Percentiles rank a stretch among this genome's conserved stretches.
Evolutionary conservation across 2,888 invertebrate genomes (phyloP).

Genomic region (Drosophila eohydei): DNA sequence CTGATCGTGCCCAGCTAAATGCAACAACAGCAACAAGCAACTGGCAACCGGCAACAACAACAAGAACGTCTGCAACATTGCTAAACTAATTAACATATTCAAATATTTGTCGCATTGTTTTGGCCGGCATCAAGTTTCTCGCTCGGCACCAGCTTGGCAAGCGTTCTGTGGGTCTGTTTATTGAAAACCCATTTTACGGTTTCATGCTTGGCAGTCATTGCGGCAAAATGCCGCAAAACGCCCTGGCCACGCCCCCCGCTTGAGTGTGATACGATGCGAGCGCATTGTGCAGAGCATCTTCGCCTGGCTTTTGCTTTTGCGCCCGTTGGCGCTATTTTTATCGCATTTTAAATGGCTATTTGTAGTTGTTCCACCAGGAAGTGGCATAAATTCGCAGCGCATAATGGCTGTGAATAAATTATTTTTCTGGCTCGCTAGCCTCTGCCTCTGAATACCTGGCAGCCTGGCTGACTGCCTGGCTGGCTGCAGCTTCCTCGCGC

Average conservation of each 20-base stretch:
- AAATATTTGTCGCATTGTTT: constrained; percentile 81
- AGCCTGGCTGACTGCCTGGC: constrained; percentile 13
- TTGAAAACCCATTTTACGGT: constrained; percentile 80
- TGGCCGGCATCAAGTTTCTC: constrained; percentile 19
- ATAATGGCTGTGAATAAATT: constrained; percentile 82
- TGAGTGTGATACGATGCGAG: constrained; percentile 23
- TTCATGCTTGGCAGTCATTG: constrained; percentile 78
- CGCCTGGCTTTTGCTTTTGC: constrained; percentile 31
- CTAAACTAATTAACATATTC: constrained; percentile 77
- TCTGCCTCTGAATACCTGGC: constrained; percentile 24
- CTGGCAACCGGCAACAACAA: constrained; percentile 10
- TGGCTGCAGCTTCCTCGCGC: constrained; percentile 59
- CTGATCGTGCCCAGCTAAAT: constrained; percentile 71
- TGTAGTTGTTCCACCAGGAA: constrained; percentile 81
- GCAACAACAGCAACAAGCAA: constrained; percentile 13
- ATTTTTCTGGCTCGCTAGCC: constrained; percentile 55
- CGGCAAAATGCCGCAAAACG: constrained; percentile 38
- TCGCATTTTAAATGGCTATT: constrained; percentile 83
- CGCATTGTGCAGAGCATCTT: constrained; percentile 61
- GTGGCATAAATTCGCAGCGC: constrained; percentile 80
- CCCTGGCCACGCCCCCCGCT: constrained; percentile 53
- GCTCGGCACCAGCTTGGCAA: constrained; percentile 12
- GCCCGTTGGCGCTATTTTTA: constrained; percentile 80
- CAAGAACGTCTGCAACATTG: constrained; percentile 34
- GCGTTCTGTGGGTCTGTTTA: constrained; percentile 53